These are phyloP conservation scores for Aeoliscus strigatus DNA, from an alignment of 2,797 vertebrate genomes.

Conservation along the genomic window DNA sequence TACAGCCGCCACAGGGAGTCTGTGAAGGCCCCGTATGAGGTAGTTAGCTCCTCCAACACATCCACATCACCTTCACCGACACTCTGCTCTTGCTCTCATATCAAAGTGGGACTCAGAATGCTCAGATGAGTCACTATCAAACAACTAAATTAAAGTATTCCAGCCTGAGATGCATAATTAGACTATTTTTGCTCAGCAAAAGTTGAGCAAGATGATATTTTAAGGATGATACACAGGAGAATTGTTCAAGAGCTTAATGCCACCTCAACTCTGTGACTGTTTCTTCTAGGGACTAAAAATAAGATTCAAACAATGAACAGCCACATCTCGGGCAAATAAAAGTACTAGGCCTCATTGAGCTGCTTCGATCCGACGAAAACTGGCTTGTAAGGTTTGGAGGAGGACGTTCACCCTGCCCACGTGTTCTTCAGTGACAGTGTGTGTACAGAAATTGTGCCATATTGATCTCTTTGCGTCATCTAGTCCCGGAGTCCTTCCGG, in stretches of 20 bases:
- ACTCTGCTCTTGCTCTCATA: constrained; percentile 31
- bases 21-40: constrained; percentile 43
- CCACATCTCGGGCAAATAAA: constrained; percentile 32
- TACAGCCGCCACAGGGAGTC: constrained; percentile 44
- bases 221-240: too few species aligned
- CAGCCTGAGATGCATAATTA: constrained; percentile 23
- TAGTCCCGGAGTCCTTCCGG: too few species aligned
- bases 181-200: constrained; percentile 24
- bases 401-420: constrained; percentile 43
- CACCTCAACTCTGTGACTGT: constrained; percentile 7
- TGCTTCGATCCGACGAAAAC: constrained; percentile 53
- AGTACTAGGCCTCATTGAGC: constrained; percentile 46
- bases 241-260: too few species aligned
- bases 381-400: constrained; percentile 36
- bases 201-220: constrained; percentile 14
- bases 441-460: constrained; percentile 61
- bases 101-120: constrained; percentile 13
- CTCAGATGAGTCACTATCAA: constrained; percentile 30
- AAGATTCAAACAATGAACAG: constrained; percentile 5
- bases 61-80: constrained; percentile 53
- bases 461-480: constrained; percentile 67
- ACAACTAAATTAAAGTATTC: constrained; percentile 42
- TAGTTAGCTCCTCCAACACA: constrained; percentile 39
- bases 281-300: constrained; percentile 21
- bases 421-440: constrained; percentile 64